phyloP scores from a whole-genome alignment of 2,888 invertebrate species.

The Eudasyphora cyanicolor region DNA sequence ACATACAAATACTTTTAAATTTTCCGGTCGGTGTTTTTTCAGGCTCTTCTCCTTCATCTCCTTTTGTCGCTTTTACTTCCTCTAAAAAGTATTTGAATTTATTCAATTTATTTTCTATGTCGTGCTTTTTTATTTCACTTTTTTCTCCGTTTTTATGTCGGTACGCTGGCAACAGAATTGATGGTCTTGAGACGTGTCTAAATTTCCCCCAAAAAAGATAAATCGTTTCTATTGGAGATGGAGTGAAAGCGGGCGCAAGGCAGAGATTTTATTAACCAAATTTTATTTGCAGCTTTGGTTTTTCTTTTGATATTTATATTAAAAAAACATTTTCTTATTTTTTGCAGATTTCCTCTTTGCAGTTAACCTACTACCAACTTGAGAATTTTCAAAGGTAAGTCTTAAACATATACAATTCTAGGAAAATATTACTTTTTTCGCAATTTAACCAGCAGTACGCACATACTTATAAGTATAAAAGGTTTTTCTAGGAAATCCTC shows the following conservation, averaged over 20 bases:
- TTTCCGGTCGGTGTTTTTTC: too few species aligned
- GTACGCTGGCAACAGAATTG: background rate
- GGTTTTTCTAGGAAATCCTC: too few species aligned
- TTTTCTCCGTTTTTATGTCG: background rate
- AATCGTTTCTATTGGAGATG: background rate
- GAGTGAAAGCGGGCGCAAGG: background rate
- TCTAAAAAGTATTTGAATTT: background rate
- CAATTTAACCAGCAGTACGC: too few species aligned
- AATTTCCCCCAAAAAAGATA: background rate
- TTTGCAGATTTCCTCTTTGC: too few species aligned
- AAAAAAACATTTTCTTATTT: too few species aligned
- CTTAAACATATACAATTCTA: background rate
- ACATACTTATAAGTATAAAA: too few species aligned
- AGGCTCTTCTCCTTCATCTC: background rate
- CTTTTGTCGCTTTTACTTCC: background rate
- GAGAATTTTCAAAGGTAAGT: constrained; percentile 22
- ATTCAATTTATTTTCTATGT: constrained; percentile 24
- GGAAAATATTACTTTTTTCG: too few species aligned
- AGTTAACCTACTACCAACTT: background rate
- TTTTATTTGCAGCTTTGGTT: background rate
- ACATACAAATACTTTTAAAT: constrained; percentile 31
- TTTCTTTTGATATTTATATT: too few species aligned
- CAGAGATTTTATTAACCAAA: background rate
- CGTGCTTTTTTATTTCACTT: background rate
- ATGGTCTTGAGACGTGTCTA: background rate